These are phyloP conservation scores for Drosophila picticornis DNA, from an alignment of 2,888 invertebrate species.

Conservation along the genomic window DNA sequence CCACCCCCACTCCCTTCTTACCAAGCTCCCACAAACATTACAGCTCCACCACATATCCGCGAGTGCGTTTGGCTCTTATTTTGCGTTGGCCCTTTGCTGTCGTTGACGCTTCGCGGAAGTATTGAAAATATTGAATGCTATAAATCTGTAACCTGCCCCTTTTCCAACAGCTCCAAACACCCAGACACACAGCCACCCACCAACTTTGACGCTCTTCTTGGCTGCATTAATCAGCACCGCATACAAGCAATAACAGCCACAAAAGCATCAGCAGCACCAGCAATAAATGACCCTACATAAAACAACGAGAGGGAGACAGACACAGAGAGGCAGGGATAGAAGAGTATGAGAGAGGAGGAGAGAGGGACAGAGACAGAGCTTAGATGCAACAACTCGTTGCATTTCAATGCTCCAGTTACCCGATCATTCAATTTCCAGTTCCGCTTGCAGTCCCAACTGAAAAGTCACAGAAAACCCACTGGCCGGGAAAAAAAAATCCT, in stretches of 20 bases:
- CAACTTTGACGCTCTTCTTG: conserved; percentile 20
- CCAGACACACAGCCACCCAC: background rate
- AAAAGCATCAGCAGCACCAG: conserved; percentile 7
- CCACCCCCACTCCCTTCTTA: background rate
- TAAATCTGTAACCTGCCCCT: conserved; percentile 52
- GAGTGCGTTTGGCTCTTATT: conserved; percentile 32
- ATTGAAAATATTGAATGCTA: conserved; percentile 73
- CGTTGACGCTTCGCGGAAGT: conserved; percentile 64
- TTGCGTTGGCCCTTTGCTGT: conserved; percentile 38
- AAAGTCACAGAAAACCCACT: background rate
- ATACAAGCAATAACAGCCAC: conserved; percentile 26
- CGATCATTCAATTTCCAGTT: conserved; percentile 21
- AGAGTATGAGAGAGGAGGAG: background rate
- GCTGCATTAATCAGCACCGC: conserved; percentile 24
- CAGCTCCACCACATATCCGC: background rate
- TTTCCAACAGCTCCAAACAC: background rate
- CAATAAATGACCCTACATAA: conserved; percentile 30
- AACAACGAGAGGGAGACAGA: conserved; percentile 4
- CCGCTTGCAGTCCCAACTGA: background rate
- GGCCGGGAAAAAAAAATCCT: background rate
- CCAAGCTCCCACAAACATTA: background rate
- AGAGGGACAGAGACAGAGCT: background rate
- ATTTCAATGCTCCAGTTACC: conserved; percentile 23
- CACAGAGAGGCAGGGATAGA: background rate
- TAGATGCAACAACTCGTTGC: conserved; percentile 22